Conservation (phyloP, 2,797 vertebrate genomes). For the Neoniphon sammara region DNA sequence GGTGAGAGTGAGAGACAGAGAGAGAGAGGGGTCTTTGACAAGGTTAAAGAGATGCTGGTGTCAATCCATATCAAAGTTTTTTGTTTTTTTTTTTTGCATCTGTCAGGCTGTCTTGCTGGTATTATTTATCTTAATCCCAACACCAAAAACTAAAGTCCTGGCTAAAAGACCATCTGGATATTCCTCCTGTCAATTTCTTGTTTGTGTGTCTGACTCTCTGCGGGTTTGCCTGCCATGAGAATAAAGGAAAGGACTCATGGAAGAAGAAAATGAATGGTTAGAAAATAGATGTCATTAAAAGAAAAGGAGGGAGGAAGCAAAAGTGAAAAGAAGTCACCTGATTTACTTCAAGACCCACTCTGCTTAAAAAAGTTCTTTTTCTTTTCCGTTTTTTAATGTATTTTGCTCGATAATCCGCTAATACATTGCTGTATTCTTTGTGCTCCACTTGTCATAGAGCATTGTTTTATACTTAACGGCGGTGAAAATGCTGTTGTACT, state of each 20-base stretch:
- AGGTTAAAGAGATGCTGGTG: conserved; percentile 49
- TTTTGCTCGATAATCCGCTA: no score
- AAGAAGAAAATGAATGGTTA: background rate
- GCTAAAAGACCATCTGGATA: background rate
- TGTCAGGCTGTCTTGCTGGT: conserved; percentile 29
- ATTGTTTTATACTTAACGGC: no score
- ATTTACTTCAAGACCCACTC: no score
- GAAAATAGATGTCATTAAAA: background rate
- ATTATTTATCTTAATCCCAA: background rate
- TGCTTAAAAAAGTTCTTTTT: no score
- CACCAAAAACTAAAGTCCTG: background rate
- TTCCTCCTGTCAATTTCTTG: background rate
- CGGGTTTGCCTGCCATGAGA: background rate
- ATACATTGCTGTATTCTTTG: no score
- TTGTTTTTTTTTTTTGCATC: conserved; percentile 36
- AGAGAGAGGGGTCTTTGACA: conserved; percentile 29
- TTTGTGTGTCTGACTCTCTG: background rate
- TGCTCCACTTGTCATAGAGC: no score
- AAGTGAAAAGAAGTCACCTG: background rate
- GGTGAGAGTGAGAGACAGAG: conserved; percentile 35
- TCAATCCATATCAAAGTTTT: conserved; percentile 58
- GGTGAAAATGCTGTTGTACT: no score
- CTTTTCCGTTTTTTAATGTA: no score
- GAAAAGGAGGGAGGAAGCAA: background rate
- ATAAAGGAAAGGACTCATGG: background rate